Conservation (phyloP, 1,140 invertebrate species). For the Conus ventricosus region DNA sequence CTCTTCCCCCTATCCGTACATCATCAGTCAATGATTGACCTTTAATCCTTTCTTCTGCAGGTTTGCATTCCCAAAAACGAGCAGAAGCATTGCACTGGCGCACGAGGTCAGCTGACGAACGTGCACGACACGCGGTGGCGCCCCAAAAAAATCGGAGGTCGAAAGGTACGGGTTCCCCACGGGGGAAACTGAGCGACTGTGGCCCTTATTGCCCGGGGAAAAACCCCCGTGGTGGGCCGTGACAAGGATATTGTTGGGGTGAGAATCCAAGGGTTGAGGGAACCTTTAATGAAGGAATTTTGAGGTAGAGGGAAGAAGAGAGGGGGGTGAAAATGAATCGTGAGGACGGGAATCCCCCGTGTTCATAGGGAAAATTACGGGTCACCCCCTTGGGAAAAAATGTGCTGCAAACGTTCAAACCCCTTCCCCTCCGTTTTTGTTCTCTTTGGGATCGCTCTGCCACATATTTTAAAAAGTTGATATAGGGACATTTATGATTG, state of each 20-base stretch:
- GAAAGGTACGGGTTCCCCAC: slow-evolving; percentile 38
- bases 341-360: too few species aligned
- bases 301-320: too few species aligned
- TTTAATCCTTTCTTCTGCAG: slow-evolving; percentile 70
- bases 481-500: too few species aligned
- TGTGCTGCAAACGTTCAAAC: too few species aligned
- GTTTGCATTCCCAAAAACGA: slow-evolving; percentile 96
- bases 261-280: background rate
- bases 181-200: background rate
- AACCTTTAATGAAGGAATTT: too few species aligned
- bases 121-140: slow-evolving; percentile 91
- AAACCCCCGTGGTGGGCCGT: background rate
- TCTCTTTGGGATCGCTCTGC: too few species aligned
- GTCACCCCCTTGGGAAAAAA: too few species aligned
- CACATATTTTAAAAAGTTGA: too few species aligned
- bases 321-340: too few species aligned
- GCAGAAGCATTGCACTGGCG: slow-evolving; percentile 90
- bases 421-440: too few species aligned
- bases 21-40: too few species aligned
- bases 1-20: background rate
- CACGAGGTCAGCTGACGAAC: slow-evolving; percentile 89
- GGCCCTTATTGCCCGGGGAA: slow-evolving; percentile 16
- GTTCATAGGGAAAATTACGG: too few species aligned
- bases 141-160: slow-evolving; percentile 85
- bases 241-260: background rate